Conservation (phyloP, 2,888 invertebrate species). For the Drosophila silvestris region DNA sequence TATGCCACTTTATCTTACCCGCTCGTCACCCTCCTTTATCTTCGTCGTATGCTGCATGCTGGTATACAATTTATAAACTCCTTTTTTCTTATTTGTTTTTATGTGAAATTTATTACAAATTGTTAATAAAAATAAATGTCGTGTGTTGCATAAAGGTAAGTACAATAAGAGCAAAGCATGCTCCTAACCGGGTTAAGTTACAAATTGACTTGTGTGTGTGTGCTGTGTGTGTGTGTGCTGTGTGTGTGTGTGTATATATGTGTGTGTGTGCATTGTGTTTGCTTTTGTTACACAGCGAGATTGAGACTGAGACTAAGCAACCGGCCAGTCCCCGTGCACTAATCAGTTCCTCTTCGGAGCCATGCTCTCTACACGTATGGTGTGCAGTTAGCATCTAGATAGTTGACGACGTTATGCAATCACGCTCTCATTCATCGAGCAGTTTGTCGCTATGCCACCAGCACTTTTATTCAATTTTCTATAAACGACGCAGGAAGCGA, state of each 20-base stretch:
- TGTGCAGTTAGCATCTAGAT: conserved; percentile 13
- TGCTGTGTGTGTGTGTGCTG: neutral
- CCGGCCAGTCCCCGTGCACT: conserved; percentile 45
- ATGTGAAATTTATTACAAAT: conserved; percentile 34
- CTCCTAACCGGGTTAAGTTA: conserved; percentile 39
- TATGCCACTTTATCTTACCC: conserved; percentile 51
- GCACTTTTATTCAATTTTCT: conserved; percentile 79
- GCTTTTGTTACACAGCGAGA: conserved; percentile 45
- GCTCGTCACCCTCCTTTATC: conserved; percentile 71
- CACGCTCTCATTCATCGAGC: conserved; percentile 74
- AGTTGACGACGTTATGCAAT: conserved; percentile 52
- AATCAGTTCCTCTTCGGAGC: conserved; percentile 69
- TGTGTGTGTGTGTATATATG: neutral
- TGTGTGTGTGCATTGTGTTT: conserved; percentile 45
- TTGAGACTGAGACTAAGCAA: conserved; percentile 14
- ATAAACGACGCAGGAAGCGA: conserved; percentile 63
- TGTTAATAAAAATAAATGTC: conserved; percentile 32
- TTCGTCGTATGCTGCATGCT: conserved; percentile 74
- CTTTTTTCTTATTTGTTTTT: conserved; percentile 33
- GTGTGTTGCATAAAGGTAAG: conserved; percentile 15
- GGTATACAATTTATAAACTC: conserved; percentile 40
- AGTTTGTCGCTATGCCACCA: conserved; percentile 78
- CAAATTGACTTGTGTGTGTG: conserved; percentile 73
- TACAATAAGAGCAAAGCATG: conserved; percentile 59
- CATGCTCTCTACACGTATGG: neutral